Conservation (phyloP, 2,113 vertebrate genomes). For the Phainopepla nitens region DNA sequence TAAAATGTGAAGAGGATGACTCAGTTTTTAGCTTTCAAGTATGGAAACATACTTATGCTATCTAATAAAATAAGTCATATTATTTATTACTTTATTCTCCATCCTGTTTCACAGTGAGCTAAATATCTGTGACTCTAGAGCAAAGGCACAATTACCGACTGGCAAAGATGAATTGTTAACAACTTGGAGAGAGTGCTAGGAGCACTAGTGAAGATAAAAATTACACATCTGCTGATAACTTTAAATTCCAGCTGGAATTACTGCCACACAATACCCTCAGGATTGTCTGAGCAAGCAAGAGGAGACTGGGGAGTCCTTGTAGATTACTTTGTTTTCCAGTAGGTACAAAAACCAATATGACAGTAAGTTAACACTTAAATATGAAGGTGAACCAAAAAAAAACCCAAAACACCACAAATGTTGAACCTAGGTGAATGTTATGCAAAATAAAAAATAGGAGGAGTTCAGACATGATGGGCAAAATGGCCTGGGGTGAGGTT, state of each 20-base stretch:
- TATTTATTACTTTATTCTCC: slow-evolving; percentile 11
- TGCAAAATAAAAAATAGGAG: background rate
- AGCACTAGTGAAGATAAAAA: background rate
- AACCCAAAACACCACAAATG: background rate
- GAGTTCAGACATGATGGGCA: background rate
- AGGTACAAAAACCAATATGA: background rate
- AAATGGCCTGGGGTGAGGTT: background rate
- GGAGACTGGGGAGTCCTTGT: background rate
- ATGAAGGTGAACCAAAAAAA: background rate
- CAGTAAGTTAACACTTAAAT: background rate
- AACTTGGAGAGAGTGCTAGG: background rate
- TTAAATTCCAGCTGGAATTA: slow-evolving; percentile 33
- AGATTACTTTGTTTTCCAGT: background rate
- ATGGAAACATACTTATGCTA: background rate
- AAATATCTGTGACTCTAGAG: slow-evolving; percentile 7
- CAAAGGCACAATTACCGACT: slow-evolving; percentile 24
- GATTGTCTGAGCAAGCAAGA: background rate
- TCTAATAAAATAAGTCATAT: slow-evolving; percentile 9
- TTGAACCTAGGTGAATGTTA: background rate
- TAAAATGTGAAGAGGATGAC: background rate
- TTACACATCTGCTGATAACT: slow-evolving; percentile 23
- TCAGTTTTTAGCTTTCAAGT: background rate
- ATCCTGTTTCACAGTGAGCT: background rate
- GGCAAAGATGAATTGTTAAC: slow-evolving; percentile 23
- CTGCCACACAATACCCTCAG: background rate